Conservation (phyloP, 2,797 vertebrate species). For the Ficedula albicollis region DNA sequence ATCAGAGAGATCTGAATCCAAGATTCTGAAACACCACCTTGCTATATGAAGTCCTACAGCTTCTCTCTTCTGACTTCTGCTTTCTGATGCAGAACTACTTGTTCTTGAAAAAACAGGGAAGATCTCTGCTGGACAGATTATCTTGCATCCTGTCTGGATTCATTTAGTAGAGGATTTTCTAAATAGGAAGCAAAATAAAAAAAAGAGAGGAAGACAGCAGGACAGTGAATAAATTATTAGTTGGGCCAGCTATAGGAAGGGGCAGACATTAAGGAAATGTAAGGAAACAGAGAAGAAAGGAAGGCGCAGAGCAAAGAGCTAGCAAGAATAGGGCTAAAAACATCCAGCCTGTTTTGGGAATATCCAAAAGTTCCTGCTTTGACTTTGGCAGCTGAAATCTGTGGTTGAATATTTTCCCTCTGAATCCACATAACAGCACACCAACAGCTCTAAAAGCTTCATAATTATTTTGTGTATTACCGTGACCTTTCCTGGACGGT, state of each 20-base stretch:
- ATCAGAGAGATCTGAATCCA: not conserved
- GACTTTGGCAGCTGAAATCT: not conserved
- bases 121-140: not conserved
- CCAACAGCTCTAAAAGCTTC: not conserved
- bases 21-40: not conserved
- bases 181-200: not conserved
- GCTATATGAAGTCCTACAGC: not conserved
- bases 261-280: not conserved
- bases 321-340: not conserved
- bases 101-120: not conserved
- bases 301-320: not conserved
- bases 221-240: not conserved
- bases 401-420: constrained; percentile 25
- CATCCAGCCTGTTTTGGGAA: not conserved
- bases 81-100: not conserved
- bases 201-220: not conserved
- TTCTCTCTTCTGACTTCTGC: not conserved
- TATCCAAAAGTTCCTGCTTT: not conserved
- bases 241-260: not conserved
- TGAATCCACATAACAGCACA: not conserved
- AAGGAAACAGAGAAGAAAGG: not conserved
- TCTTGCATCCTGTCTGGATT: not conserved
- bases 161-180: not conserved
- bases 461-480: not conserved
- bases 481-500: not conserved